Percentiles rank a stretch among this genome's conserved stretches.
Evolutionary conservation across 2,113 vertebrate genomes (phyloP).

Genomic region (Prionailurus viverrinus): DNA sequence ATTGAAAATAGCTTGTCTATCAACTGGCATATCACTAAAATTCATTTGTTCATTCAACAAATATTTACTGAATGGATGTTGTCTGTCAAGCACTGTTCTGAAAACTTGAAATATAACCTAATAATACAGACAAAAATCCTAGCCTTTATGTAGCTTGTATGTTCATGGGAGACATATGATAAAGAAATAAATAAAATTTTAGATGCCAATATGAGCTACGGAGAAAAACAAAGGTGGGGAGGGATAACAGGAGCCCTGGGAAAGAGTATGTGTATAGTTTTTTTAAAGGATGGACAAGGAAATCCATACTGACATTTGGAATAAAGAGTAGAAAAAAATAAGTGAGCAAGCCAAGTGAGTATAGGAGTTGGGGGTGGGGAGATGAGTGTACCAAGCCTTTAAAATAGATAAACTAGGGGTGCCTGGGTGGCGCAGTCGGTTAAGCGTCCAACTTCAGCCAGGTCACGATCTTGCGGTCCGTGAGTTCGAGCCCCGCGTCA

Average conservation of each 20-base stretch:
- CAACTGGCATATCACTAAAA: not conserved
- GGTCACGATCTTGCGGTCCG: too few relatives aligned
- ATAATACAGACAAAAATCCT: not conserved
- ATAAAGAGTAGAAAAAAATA: slow-evolving; percentile 9
- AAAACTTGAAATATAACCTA: not conserved
- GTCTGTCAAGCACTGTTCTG: not conserved
- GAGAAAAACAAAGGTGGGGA: not conserved
- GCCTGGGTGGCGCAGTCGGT: too few relatives aligned
- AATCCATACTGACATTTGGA: not conserved
- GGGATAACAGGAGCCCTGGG: not conserved
- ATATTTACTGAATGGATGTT: not conserved
- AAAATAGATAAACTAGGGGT: not conserved
- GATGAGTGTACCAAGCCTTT: not conserved
- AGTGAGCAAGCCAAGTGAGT: not conserved
- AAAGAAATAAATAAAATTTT: not conserved
- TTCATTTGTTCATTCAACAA: not conserved
- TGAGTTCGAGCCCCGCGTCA: too few relatives aligned
- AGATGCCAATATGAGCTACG: not conserved
- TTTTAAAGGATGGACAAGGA: not conserved
- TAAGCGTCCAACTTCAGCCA: too few relatives aligned
- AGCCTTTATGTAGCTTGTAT: not conserved
- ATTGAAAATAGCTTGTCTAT: not conserved
- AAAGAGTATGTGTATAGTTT: not conserved
- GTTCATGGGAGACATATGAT: not conserved
- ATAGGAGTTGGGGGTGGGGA: not conserved